Evolutionary conservation across 1,140 invertebrate species (phyloP).

Genomic region (Plutomurus gul): DNA sequence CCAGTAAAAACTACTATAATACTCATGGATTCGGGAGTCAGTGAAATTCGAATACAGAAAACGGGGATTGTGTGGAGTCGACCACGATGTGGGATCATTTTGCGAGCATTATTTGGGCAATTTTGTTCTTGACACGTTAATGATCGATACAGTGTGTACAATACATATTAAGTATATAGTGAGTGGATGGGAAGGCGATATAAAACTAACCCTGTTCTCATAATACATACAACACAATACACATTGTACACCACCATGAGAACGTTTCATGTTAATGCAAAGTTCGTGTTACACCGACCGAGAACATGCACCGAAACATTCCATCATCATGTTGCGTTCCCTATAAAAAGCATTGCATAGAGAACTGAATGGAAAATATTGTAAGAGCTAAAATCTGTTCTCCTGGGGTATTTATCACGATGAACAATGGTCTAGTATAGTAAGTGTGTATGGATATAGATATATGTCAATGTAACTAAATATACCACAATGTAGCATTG

Average conservation of each 20-base stretch:
- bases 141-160: constrained; percentile 26
- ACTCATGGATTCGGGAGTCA: not conserved
- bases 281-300: constrained; percentile 32
- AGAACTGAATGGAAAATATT: not conserved
- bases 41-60: not conserved
- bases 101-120: constrained; percentile 33
- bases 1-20: not conserved
- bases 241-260: not conserved
- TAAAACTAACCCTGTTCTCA: not conserved
- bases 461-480: too few relatives aligned
- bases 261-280: constrained; percentile 37
- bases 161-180: not conserved
- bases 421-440: too few relatives aligned
- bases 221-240: not conserved
- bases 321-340: constrained; percentile 34
- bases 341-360: not conserved
- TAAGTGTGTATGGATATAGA: not conserved
- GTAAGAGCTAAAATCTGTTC: not conserved
- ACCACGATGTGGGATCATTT: constrained; percentile 23
- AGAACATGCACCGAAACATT: constrained; percentile 37
- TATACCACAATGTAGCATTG: too few relatives aligned
- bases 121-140: constrained; percentile 38
- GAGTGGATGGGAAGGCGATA: not conserved
- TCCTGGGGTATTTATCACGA: constrained; percentile 6
- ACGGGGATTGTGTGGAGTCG: not conserved